Evolutionary conservation across 30 jellyfish, hydroid and myxozoan species (phyloP).

Genomic region (Phacellophora camtschatica): DNA sequence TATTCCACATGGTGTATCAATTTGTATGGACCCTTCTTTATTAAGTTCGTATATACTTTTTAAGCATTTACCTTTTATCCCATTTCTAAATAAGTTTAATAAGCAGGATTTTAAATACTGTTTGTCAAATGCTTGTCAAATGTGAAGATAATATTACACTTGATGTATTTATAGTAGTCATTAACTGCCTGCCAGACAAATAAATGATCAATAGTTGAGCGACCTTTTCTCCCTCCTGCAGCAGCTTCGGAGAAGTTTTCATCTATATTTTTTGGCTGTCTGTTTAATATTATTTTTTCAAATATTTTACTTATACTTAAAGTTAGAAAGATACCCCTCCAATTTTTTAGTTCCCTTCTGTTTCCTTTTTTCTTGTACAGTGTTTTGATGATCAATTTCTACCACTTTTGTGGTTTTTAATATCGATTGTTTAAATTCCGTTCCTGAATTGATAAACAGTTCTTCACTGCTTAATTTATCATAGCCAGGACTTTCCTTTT

Average conservation of each 20-base stretch:
- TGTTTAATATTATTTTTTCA: too few relatives aligned
- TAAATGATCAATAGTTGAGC: constrained; percentile 12
- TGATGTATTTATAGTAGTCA: not conserved
- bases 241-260: constrained; percentile 6
- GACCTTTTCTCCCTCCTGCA: constrained; percentile 11
- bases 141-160: not conserved
- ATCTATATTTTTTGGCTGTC: not conserved
- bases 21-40: too few relatives aligned
- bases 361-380: constrained; percentile 34
- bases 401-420: constrained; percentile 20
- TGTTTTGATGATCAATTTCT: constrained; percentile 12
- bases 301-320: too few relatives aligned
- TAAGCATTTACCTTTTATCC: too few relatives aligned
- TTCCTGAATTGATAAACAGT: constrained; percentile 6
- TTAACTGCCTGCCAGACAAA: constrained; percentile 2
- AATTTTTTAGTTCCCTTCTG: constrained; percentile 14
- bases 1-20: too few relatives aligned
- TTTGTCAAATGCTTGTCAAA: not conserved
- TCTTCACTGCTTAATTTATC: constrained; percentile 9
- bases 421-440: constrained; percentile 5
- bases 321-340: constrained; percentile 32
- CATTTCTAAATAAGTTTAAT: not conserved
- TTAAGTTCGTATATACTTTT: too few relatives aligned
- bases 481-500: constrained; percentile 18
- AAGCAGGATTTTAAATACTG: not conserved